Percentiles rank a stretch among this genome's conserved stretches.
Conservation (phyloP, 2,888 invertebrate genomes). For the Cosmia pyralina region DNA sequence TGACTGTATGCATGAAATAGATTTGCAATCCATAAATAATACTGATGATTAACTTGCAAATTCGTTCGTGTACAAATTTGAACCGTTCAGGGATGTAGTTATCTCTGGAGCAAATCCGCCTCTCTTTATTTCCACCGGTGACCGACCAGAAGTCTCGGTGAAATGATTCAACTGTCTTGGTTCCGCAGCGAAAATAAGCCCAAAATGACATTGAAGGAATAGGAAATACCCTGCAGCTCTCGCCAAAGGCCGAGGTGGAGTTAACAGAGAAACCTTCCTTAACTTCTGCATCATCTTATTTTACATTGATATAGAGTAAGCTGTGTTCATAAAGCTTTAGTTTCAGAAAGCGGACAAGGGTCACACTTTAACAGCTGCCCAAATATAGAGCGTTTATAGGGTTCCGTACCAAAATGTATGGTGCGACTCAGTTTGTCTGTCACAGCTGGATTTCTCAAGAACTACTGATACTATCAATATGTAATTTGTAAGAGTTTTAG, state of each 20-base stretch:
- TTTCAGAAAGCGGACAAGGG: neutral
- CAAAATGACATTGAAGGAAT: neutral
- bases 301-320: neutral
- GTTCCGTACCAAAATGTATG: too few relatives aligned
- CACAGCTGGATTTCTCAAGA: too few relatives aligned
- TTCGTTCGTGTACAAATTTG: neutral
- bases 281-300: neutral
- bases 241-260: accelerated
- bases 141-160: neutral
- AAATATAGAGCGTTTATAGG: too few relatives aligned
- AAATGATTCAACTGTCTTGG: neutral
- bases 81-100: too few relatives aligned
- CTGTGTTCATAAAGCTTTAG: neutral
- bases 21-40: too few relatives aligned
- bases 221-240: neutral
- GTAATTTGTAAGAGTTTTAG: too few relatives aligned
- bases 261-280: too few relatives aligned
- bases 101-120: neutral
- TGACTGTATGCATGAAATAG: neutral
- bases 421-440: too few relatives aligned
- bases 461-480: too few relatives aligned
- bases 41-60: neutral
- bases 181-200: neutral
- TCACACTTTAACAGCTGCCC: too few relatives aligned
- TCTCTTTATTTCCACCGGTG: neutral